phyloP scores from a whole-genome alignment of 1,140 invertebrate genomes.

The Anoplophora glabripennis region DNA sequence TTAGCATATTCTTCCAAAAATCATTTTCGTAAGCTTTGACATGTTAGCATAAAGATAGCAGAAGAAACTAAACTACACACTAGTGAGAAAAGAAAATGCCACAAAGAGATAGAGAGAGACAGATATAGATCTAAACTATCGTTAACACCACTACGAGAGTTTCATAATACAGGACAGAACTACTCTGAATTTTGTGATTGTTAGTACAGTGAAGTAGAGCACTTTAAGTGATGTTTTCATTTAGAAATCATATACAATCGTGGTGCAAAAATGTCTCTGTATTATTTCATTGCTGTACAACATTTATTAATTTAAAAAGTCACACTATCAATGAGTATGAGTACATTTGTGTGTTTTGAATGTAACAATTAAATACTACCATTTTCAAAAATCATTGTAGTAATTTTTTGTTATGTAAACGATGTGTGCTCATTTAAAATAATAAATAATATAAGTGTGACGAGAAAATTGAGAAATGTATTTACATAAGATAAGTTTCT shows the following conservation, averaged over 20 bases:
- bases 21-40: too few species aligned
- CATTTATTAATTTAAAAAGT: slow-evolving; percentile 15
- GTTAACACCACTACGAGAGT: background rate
- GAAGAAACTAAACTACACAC: too few species aligned
- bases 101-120: slow-evolving; percentile 29
- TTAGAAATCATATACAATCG: slow-evolving; percentile 11
- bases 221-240: slow-evolving; percentile 7
- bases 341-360: slow-evolving; percentile 9
- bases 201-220: slow-evolving; percentile 31
- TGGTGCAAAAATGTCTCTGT: slow-evolving; percentile 26
- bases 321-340: background rate
- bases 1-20: too few species aligned
- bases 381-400: too few species aligned
- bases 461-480: too few species aligned
- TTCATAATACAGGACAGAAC: slow-evolving; percentile 11
- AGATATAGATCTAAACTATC: slow-evolving; percentile 16
- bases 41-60: too few species aligned
- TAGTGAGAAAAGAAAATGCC: slow-evolving; percentile 10
- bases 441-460: too few species aligned
- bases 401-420: too few species aligned
- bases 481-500: too few species aligned
- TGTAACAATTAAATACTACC: background rate
- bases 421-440: background rate
- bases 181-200: slow-evolving; percentile 30
- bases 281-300: slow-evolving; percentile 21